These are phyloP conservation scores for Nestor notabilis DNA, from an alignment of 2,113 vertebrate genomes.

Conservation along the genomic window DNA sequence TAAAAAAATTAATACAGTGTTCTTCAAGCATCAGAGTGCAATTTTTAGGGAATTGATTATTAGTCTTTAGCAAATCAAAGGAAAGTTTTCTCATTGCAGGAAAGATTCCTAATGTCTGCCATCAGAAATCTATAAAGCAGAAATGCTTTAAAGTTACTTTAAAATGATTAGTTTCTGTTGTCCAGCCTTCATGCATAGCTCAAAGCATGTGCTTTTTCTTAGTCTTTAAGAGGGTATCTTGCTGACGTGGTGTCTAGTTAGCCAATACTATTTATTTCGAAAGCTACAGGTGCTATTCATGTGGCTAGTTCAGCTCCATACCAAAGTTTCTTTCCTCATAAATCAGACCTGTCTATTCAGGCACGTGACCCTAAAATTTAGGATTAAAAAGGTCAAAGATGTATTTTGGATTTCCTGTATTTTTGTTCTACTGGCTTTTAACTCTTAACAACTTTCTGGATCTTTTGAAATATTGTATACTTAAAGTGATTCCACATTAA, in stretches of 20 bases:
- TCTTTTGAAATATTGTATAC: slow-evolving; percentile 60
- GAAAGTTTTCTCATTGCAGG: background rate
- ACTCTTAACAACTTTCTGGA: slow-evolving; percentile 48
- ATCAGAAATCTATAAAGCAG: background rate
- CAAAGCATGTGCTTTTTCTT: background rate
- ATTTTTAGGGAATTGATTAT: background rate
- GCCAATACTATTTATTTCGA: slow-evolving; percentile 48
- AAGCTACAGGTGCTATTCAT: slow-evolving; percentile 53
- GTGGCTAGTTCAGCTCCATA: slow-evolving; percentile 42
- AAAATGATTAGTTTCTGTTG: background rate
- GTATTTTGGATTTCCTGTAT: slow-evolving; percentile 41
- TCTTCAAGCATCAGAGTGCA: background rate
- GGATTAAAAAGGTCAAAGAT: slow-evolving; percentile 43
- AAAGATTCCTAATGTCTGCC: background rate
- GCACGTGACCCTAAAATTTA: slow-evolving; percentile 2
- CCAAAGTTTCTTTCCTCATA: slow-evolving; percentile 41
- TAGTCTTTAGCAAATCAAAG: background rate
- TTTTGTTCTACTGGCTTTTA: slow-evolving; percentile 46
- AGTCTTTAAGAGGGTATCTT: background rate
- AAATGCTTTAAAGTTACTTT: background rate
- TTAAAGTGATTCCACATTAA: slow-evolving; percentile 67
- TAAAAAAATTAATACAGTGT: background rate
- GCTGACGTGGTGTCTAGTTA: background rate
- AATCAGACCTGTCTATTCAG: background rate
- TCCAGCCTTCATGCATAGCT: background rate